These are phyloP conservation scores for Serranus cabrilla DNA, from an alignment of 2,797 vertebrate genomes.

Conservation along the genomic window DNA sequence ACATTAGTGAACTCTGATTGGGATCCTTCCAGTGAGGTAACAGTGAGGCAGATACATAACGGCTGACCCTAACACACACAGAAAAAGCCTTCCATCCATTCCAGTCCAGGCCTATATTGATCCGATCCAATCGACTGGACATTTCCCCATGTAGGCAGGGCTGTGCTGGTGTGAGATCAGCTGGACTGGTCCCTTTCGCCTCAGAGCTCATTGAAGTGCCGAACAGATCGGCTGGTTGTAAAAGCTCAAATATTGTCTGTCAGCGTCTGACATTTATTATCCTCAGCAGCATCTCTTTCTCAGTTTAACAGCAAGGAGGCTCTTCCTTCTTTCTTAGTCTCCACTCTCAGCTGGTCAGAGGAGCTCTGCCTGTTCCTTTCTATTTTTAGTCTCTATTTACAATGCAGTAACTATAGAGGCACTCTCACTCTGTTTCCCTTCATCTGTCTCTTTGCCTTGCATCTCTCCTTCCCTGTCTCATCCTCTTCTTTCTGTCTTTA, in stretches of 20 bases:
- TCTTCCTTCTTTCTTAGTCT: slow-evolving; percentile 51
- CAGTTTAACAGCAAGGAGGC: slow-evolving; percentile 44
- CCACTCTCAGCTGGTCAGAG: slow-evolving; percentile 70
- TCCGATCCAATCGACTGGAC: slow-evolving; percentile 46
- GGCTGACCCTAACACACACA: slow-evolving; percentile 13
- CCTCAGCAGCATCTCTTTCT: slow-evolving; percentile 47
- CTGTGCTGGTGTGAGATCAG: slow-evolving; percentile 35
- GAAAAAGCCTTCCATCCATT: slow-evolving; percentile 27
- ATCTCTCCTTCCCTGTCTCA: slow-evolving; percentile 4
- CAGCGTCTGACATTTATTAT: slow-evolving; percentile 53
- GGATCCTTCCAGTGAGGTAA: background rate
- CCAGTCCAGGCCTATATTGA: slow-evolving; percentile 52
- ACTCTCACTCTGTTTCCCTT: slow-evolving; percentile 57
- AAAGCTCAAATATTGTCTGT: slow-evolving; percentile 58
- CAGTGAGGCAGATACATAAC: background rate
- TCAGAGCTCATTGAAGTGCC: slow-evolving; percentile 46
- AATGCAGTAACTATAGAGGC: slow-evolving; percentile 77
- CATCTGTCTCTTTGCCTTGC: slow-evolving; percentile 41
- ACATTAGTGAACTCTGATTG: background rate
- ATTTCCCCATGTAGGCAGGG: background rate
- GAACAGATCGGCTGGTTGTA: slow-evolving; percentile 42
- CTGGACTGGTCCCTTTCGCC: slow-evolving; percentile 33
- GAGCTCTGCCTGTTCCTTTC: slow-evolving; percentile 72
- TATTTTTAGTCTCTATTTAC: slow-evolving; percentile 85
- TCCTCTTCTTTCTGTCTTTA: background rate